These are phyloP conservation scores for Drosophila sp. DNA, from an alignment of 1,140 invertebrate species.

Conservation along the genomic window DNA sequence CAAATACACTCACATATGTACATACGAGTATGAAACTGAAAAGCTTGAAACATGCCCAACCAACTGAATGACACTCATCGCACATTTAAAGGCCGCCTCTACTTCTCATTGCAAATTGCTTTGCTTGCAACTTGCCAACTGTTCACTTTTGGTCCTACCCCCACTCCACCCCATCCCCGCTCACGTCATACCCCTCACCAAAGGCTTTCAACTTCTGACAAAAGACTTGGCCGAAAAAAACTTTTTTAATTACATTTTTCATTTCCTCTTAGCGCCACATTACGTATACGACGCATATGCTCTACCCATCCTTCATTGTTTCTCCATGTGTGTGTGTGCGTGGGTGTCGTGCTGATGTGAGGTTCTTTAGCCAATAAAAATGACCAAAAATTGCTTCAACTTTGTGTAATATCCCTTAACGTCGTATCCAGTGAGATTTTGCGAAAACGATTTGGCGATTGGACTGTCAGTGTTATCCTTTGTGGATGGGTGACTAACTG, in stretches of 20 bases:
- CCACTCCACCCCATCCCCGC: not conserved
- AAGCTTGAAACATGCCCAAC: constrained; percentile 58
- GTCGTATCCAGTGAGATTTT: constrained; percentile 52
- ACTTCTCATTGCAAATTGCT: constrained; percentile 43
- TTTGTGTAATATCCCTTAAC: constrained; percentile 63
- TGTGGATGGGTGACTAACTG: constrained; percentile 69
- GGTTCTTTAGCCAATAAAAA: constrained; percentile 57
- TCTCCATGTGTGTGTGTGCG: constrained; percentile 1
- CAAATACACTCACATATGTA: not conserved
- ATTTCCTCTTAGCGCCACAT: constrained; percentile 67
- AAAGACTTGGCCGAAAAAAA: constrained; percentile 66
- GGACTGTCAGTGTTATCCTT: constrained; percentile 52
- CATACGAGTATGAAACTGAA: constrained; percentile 48
- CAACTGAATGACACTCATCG: constrained; percentile 60
- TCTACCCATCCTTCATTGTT: not conserved
- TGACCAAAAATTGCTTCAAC: constrained; percentile 62
- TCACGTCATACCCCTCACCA: not conserved
- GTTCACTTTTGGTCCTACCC: constrained; percentile 56
- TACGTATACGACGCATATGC: constrained; percentile 75
- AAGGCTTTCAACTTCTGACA: constrained; percentile 39
- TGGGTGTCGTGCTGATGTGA: not conserved
- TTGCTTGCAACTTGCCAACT: constrained; percentile 60
- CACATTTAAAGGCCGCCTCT: constrained; percentile 62
- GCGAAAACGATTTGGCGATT: constrained; percentile 61
- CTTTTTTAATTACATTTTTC: constrained; percentile 81